These are phyloP conservation scores for Lottia scabra DNA, from an alignment of 2,888 invertebrate species.

Conservation along the genomic window DNA sequence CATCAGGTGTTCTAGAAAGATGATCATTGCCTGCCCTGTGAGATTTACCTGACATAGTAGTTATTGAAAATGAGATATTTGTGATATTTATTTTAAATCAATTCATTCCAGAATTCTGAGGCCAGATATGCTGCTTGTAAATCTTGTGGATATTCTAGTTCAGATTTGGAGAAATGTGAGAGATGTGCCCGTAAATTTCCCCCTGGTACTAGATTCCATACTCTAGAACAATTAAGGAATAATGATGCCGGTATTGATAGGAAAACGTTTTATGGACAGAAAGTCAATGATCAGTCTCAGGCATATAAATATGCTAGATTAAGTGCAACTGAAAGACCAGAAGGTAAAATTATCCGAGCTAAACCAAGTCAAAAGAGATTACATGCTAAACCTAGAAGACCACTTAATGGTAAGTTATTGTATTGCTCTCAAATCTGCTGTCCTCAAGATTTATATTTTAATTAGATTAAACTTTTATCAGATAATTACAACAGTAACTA, in stretches of 20 bases:
- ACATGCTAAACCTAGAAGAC: not conserved
- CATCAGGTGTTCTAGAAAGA: too few species aligned
- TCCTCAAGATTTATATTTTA: too few species aligned
- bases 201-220: conserved; percentile 36
- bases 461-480: too few species aligned
- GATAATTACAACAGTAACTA: too few species aligned
- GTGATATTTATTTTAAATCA: not conserved
- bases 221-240: conserved; percentile 22
- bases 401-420: not conserved
- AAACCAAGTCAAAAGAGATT: too few species aligned
- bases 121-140: conserved; percentile 75
- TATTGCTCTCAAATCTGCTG: too few species aligned
- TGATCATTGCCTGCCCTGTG: not conserved
- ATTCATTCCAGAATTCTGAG: not conserved
- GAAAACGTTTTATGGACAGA: conserved; percentile 41
- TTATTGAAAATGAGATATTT: not conserved
- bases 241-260: conserved; percentile 26
- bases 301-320: conserved; percentile 17
- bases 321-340: not conserved
- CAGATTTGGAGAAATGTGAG: conserved; percentile 84
- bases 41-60: not conserved
- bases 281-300: conserved; percentile 30
- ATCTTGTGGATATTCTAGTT: conserved; percentile 83
- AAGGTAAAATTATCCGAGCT: too few species aligned
- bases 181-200: conserved; percentile 72